Percentiles rank a stretch among this genome's conserved stretches.
Evolutionary conservation across 2,888 invertebrate species (phyloP).

Genomic region (Brenthis hecate): DNA sequence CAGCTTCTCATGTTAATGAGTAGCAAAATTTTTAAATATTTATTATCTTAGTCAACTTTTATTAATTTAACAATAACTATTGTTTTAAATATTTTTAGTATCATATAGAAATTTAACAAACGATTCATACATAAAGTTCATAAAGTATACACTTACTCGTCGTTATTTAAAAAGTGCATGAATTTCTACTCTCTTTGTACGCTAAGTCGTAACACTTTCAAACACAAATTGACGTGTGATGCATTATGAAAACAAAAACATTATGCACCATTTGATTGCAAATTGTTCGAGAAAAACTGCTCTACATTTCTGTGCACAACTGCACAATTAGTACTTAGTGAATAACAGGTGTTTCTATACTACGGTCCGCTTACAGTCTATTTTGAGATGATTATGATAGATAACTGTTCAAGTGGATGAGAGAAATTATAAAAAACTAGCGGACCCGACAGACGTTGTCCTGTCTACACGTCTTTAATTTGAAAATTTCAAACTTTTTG

Average conservation of each 20-base stretch:
- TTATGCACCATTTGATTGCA: conserved; percentile 37
- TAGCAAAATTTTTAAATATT: too few relatives aligned
- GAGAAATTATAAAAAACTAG: too few relatives aligned
- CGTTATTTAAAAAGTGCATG: neutral
- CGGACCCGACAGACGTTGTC: too few relatives aligned
- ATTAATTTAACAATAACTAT: too few relatives aligned
- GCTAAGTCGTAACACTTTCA: conserved; percentile 26
- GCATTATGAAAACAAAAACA: conserved; percentile 38
- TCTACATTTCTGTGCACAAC: conserved; percentile 27
- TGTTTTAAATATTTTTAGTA: too few relatives aligned
- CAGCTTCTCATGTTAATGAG: too few relatives aligned
- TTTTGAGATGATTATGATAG: conserved; percentile 9
- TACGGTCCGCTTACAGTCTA: conserved; percentile 7
- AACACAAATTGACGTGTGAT: conserved; percentile 32
- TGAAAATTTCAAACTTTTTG: too few relatives aligned
- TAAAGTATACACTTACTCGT: neutral
- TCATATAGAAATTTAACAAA: too few relatives aligned
- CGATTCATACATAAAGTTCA: neutral
- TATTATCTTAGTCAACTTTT: too few relatives aligned
- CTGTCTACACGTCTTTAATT: too few relatives aligned
- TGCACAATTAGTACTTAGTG: neutral
- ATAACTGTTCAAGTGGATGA: neutral
- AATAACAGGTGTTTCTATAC: conserved; percentile 4
- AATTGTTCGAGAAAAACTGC: conserved; percentile 34
- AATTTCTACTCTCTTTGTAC: conserved; percentile 14